phyloP scores from a whole-genome alignment of 2,797 vertebrate species.

The Eulemur coronatus region DNA sequence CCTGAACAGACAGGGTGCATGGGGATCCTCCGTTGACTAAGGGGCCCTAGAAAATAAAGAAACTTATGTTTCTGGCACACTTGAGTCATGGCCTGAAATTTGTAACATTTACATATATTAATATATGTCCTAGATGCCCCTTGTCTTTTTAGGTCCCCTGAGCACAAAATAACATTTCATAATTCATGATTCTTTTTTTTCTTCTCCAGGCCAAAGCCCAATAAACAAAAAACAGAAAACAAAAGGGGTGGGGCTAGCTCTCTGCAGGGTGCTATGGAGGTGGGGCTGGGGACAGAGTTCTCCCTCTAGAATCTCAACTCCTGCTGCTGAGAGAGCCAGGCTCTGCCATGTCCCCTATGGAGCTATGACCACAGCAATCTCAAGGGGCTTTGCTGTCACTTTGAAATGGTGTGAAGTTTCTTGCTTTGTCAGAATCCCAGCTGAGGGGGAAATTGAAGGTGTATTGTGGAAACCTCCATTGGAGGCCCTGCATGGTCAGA shows the following conservation, averaged over 20 bases:
- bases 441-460: constrained; percentile 54
- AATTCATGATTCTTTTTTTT: neutral
- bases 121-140: neutral
- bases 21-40: neutral
- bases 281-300: neutral
- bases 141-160: neutral
- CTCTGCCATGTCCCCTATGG: too few relatives aligned
- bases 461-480: neutral
- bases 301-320: neutral
- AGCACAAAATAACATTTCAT: neutral
- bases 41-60: neutral
- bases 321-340: neutral
- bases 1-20: neutral
- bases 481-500: neutral
- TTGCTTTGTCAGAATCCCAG: constrained; percentile 8
- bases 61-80: neutral
- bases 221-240: neutral
- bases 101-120: neutral
- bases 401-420: constrained; percentile 56
- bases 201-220: neutral
- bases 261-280: neutral
- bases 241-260: neutral
- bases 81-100: neutral
- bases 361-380: neutral
- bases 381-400: neutral